phyloP scores from a whole-genome alignment of 1,140 invertebrate genomes.

The Paramacrobiotus metropolitanus region DNA sequence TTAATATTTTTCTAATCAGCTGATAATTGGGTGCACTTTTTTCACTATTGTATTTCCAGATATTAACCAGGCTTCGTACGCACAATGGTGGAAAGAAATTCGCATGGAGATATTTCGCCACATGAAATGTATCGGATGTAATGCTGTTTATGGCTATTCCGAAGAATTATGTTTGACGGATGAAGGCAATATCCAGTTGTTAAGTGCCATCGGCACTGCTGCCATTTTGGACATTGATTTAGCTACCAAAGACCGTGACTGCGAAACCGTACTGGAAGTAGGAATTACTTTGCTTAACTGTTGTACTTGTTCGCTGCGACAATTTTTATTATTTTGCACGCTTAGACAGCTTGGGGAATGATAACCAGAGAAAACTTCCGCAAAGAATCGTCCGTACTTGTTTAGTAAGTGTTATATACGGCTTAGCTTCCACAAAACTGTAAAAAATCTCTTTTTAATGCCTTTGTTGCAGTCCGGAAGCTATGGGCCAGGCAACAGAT shows the following conservation, averaged over 20 bases:
- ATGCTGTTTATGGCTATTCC: neutral
- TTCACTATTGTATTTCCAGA: neutral
- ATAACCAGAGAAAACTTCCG: neutral
- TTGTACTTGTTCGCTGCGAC: neutral
- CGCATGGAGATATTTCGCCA: neutral
- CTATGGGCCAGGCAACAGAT: neutral
- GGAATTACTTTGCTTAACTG: neutral
- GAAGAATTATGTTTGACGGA: neutral
- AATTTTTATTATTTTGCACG: neutral
- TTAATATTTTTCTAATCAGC: neutral
- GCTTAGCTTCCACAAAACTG: neutral
- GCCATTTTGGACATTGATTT: neutral
- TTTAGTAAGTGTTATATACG: neutral
- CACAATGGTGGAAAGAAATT: neutral
- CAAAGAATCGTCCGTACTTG: neutral
- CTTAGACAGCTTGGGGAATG: neutral
- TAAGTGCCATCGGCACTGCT: neutral
- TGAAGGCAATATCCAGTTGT: neutral
- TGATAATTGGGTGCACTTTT: neutral
- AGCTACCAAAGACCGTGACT: neutral
- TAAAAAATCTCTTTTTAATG: no score
- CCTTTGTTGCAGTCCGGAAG: neutral
- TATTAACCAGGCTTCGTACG: neutral
- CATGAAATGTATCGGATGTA: neutral
- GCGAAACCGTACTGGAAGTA: neutral